Conservation (phyloP, 2,797 vertebrate species). For the Leptodactylus fallax region DNA sequence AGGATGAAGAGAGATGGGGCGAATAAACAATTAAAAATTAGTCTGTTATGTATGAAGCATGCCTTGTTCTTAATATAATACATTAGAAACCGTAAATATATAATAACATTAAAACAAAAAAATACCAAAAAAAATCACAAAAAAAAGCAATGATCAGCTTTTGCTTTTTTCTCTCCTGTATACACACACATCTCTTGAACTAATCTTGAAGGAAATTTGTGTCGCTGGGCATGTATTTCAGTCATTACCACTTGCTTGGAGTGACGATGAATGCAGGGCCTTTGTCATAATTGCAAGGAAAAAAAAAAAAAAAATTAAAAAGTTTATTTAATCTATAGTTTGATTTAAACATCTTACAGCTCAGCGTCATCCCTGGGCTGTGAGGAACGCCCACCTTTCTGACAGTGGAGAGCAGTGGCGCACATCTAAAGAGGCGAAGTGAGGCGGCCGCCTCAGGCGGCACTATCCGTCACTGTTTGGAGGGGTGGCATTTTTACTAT, state of each 20-base stretch:
- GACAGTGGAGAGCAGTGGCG: too few species aligned
- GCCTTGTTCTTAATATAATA: slow-evolving; percentile 74
- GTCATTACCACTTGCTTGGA: slow-evolving; percentile 67
- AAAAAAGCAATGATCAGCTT: slow-evolving; percentile 77
- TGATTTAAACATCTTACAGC: too few species aligned
- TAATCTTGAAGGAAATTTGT: slow-evolving; percentile 70
- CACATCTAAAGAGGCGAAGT: too few species aligned
- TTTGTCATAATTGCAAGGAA: slow-evolving; percentile 83
- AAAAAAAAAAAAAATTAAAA: slow-evolving; percentile 76
- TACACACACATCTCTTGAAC: slow-evolving; percentile 76
- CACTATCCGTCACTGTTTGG: too few species aligned
- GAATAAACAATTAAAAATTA: slow-evolving; percentile 70
- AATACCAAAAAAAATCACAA: slow-evolving; percentile 72
- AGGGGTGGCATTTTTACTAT: too few species aligned
- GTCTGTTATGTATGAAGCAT: slow-evolving; percentile 77
- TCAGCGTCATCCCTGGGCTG: too few species aligned
- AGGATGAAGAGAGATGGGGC: slow-evolving; percentile 66
- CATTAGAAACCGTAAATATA: slow-evolving; percentile 73
- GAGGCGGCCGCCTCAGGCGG: too few species aligned
- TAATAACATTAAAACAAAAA: slow-evolving; percentile 55
- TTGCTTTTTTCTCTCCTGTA: slow-evolving; percentile 50
- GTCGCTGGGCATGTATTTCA: slow-evolving; percentile 69
- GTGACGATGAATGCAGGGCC: slow-evolving; percentile 73
- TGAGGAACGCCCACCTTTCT: too few species aligned
- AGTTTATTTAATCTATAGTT: slow-evolving; percentile 81